A percentile compares a stretch with the other conserved stretches of the same genome.
phyloP scores from a whole-genome alignment of 2,888 invertebrate species.

The Thecophora atra region DNA sequence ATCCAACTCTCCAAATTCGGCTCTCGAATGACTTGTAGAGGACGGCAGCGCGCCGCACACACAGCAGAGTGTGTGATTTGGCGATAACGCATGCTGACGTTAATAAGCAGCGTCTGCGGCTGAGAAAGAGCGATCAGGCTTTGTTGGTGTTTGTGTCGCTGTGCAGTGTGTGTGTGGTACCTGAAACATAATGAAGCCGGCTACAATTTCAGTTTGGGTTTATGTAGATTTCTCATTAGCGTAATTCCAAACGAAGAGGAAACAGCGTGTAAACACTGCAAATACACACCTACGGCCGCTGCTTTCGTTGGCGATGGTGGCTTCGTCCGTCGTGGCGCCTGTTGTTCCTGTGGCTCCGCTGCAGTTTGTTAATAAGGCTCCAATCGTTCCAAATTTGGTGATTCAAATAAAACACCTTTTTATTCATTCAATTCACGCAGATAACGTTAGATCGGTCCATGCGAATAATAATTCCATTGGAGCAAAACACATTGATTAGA shows the following conservation, averaged over 20 bases:
- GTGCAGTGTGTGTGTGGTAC: neutral
- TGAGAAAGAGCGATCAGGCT: neutral
- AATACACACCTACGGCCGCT: conserved; percentile 26
- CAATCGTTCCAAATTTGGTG: neutral
- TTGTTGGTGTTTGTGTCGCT: conserved; percentile 30
- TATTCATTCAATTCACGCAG: neutral
- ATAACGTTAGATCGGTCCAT: no score
- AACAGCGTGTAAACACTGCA: conserved; percentile 48
- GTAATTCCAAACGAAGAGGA: conserved; percentile 51
- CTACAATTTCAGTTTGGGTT: conserved; percentile 40
- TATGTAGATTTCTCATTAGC: conserved; percentile 51
- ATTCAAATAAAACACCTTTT: neutral
- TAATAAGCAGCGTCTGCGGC: conserved; percentile 12
- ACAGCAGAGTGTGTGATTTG: neutral
- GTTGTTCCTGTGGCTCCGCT: neutral
- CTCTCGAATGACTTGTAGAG: no score
- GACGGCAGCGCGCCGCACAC: neutral
- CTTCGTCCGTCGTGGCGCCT: no score
- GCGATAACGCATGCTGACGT: neutral
- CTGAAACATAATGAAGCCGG: neutral
- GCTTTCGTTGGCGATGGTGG: conserved; percentile 2
- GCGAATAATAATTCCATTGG: no score
- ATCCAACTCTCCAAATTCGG: no score
- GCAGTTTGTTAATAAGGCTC: conserved; percentile 1
- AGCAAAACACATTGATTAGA: no score